These are phyloP conservation scores for Albula goreensis DNA, from an alignment of 2,113 vertebrate genomes.

Conservation along the genomic window DNA sequence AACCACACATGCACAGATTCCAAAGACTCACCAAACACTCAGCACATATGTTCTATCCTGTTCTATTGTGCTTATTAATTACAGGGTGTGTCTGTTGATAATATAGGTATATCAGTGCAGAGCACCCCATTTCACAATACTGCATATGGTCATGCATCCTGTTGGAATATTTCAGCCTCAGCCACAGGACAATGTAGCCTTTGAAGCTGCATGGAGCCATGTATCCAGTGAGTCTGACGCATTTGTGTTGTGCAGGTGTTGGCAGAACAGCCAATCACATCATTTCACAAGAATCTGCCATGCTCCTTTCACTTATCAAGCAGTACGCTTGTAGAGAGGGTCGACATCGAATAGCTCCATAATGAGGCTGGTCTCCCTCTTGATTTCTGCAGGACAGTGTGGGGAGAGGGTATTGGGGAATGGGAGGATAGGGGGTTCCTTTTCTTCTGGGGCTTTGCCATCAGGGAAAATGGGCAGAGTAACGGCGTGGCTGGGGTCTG, in stretches of 20 bases:
- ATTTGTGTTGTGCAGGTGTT: too few relatives aligned
- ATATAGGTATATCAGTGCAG: too few relatives aligned
- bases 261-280: too few relatives aligned
- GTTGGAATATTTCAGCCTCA: too few relatives aligned
- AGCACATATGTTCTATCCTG: background rate
- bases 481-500: constrained; percentile 28
- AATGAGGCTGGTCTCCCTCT: background rate
- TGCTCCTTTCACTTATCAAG: background rate
- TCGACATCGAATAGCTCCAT: constrained; percentile 55
- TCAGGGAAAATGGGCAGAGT: constrained; percentile 48
- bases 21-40: background rate
- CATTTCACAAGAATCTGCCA: background rate
- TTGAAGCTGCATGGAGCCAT: too few relatives aligned
- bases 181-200: too few relatives aligned
- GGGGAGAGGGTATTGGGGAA: constrained; percentile 54
- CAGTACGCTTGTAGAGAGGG: constrained; percentile 50
- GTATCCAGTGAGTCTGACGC: too few relatives aligned
- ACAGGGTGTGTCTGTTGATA: background rate
- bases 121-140: too few relatives aligned
- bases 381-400: constrained; percentile 42
- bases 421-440: constrained; percentile 49
- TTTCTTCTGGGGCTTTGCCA: constrained; percentile 52
- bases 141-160: too few relatives aligned
- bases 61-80: background rate
- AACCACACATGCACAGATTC: background rate